Percentiles rank a stretch among this genome's conserved stretches.
These are phyloP conservation scores for Clarias platycephalus DNA, from an alignment of 2,797 vertebrate genomes.

Conservation along the genomic window DNA sequence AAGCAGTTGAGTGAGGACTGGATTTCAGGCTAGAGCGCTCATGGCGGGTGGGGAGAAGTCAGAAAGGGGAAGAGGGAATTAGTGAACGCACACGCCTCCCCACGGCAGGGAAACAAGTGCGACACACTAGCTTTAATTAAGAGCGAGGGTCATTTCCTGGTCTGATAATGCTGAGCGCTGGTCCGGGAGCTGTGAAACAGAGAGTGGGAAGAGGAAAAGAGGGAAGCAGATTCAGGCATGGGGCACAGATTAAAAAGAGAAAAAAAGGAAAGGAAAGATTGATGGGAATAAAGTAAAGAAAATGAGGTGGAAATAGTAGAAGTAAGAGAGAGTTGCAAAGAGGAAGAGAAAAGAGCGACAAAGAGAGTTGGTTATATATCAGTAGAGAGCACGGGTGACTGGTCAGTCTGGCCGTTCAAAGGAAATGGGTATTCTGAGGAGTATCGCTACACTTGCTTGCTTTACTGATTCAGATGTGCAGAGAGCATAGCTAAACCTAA, in stretches of 20 bases:
- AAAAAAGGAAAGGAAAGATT: constrained; percentile 4
- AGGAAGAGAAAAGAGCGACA: constrained; percentile 62
- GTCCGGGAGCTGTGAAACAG: constrained; percentile 71
- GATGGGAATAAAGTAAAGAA: neutral
- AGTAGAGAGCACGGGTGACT: constrained; percentile 83
- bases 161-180: constrained; percentile 64
- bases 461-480: constrained; percentile 70
- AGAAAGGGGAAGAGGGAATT: constrained; percentile 77
- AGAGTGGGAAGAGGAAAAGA: constrained; percentile 39
- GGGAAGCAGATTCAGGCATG: neutral
- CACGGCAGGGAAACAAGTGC: constrained; percentile 63
- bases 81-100: constrained; percentile 56
- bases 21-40: constrained; percentile 76
- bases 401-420: constrained; percentile 79
- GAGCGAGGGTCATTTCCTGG: constrained; percentile 85
- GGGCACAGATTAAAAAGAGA: neutral
- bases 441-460: constrained; percentile 72
- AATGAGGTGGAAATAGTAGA: constrained; percentile 3
- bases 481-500: constrained; percentile 55
- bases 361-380: constrained; percentile 77
- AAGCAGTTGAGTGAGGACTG: constrained; percentile 64
- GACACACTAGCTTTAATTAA: constrained; percentile 77
- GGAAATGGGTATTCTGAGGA: constrained; percentile 87
- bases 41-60: constrained; percentile 71
- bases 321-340: neutral